These are phyloP conservation scores for Triplophysa yarkandensis DNA, from an alignment of 2,797 vertebrate genomes.

Conservation along the genomic window DNA sequence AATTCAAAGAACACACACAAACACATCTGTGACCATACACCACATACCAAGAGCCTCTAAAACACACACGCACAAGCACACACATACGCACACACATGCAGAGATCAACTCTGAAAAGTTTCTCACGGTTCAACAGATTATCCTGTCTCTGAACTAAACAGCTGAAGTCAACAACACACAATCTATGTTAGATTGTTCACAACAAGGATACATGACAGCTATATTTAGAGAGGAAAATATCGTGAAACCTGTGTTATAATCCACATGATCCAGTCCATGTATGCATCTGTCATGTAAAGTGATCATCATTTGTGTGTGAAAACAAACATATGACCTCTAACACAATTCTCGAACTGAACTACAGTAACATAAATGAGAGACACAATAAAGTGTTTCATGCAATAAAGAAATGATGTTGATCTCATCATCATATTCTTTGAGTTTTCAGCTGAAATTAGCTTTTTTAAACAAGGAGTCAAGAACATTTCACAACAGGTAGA, in stretches of 20 bases:
- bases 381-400: no score
- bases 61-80: background rate
- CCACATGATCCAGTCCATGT: no score
- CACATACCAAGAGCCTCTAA: background rate
- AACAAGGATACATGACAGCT: background rate
- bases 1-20: background rate
- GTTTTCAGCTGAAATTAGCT: no score
- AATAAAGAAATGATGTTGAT: background rate
- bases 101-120: slow-evolving; percentile 36
- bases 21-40: slow-evolving; percentile 15
- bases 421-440: background rate
- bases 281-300: no score
- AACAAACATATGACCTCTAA: no score
- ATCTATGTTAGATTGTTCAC: background rate
- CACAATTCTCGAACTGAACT: background rate
- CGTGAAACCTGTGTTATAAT: no score
- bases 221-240: background rate
- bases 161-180: background rate
- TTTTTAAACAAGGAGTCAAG: no score
- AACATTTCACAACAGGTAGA: no score
- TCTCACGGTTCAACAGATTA: slow-evolving; percentile 16
- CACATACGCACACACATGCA: slow-evolving; percentile 22
- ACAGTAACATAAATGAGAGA: no score
- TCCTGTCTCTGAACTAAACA: background rate
- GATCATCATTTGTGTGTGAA: no score